These are phyloP conservation scores for Petrolisthes cinctipes DNA, from an alignment of 2,888 invertebrate species.

Conservation along the genomic window DNA sequence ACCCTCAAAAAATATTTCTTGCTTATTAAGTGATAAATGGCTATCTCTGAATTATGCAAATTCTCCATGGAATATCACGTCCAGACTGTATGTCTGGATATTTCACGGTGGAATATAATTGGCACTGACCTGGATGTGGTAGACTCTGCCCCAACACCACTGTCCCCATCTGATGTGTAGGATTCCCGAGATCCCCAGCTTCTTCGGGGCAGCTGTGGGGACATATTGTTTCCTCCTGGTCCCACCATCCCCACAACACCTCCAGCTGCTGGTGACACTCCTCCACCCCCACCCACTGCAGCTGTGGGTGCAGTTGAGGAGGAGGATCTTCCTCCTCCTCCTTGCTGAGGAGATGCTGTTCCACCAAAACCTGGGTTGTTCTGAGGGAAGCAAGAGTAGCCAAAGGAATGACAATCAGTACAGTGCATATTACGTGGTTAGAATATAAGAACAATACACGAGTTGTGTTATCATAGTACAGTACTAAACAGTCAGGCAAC, in stretches of 20 bases:
- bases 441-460: no score
- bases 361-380: slow-evolving; percentile 32
- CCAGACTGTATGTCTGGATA: no score
- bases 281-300: slow-evolving; percentile 42
- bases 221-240: slow-evolving; percentile 51
- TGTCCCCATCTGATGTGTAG: slow-evolving; percentile 82
- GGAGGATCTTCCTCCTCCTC: slow-evolving; percentile 31
- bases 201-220: slow-evolving; percentile 55
- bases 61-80: no score
- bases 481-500: no score
- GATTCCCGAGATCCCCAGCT: slow-evolving; percentile 67
- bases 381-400: background rate
- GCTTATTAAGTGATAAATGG: no score
- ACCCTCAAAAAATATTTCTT: no score
- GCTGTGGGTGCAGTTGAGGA: slow-evolving; percentile 27
- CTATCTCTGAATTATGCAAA: no score
- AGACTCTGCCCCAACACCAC: slow-evolving; percentile 87
- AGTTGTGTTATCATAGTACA: no score
- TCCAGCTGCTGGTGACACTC: slow-evolving; percentile 40
- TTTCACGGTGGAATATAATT: no score
- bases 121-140: slow-evolving; percentile 75
- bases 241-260: slow-evolving; percentile 44
- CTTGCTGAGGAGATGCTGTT: slow-evolving; percentile 45
- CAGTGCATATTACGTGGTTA: background rate
- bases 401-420: background rate